Conservation (phyloP, 2,113 vertebrate species). For the Falco punctatus region DNA sequence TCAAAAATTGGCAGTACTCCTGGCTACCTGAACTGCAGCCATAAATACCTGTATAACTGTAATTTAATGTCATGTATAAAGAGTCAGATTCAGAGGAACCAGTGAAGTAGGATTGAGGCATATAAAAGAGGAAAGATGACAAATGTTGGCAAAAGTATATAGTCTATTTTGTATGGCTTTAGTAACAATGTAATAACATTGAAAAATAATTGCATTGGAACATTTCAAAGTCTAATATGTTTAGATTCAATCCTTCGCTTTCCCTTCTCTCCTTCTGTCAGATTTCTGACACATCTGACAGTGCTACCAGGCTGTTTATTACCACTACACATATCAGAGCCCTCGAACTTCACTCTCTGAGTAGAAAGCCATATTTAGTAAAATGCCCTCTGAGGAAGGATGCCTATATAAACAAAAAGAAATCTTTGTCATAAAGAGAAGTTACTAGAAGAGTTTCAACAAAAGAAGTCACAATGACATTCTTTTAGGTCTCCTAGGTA, state of each 20-base stretch:
- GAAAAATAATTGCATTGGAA: slow-evolving; percentile 15
- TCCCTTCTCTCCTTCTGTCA: not conserved
- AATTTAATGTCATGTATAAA: not conserved
- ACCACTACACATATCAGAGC: not conserved
- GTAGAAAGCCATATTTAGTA: slow-evolving; percentile 16
- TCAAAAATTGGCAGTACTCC: slow-evolving; percentile 2
- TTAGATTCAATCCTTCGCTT: not conserved
- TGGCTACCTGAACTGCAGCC: not conserved
- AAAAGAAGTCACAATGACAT: not conserved
- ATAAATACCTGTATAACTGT: not conserved
- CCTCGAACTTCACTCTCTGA: not conserved
- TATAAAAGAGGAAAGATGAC: not conserved
- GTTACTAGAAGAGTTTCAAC: not conserved
- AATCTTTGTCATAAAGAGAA: not conserved
- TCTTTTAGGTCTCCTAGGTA: not conserved
- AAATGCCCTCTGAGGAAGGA: slow-evolving; percentile 7
- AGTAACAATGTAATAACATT: slow-evolving; percentile 13
- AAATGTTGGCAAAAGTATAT: not conserved
- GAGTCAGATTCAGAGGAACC: not conserved
- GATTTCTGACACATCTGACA: slow-evolving; percentile 16
- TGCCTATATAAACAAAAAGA: slow-evolving; percentile 1
- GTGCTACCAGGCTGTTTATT: not conserved
- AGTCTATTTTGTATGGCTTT: not conserved
- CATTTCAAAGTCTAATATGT: not conserved
- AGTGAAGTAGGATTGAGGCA: not conserved